Evolutionary conservation across 2,797 vertebrate species (phyloP), one percentile per base, ranked within the genome.

Genomic region (Toxotes lorentzi): DNA sequence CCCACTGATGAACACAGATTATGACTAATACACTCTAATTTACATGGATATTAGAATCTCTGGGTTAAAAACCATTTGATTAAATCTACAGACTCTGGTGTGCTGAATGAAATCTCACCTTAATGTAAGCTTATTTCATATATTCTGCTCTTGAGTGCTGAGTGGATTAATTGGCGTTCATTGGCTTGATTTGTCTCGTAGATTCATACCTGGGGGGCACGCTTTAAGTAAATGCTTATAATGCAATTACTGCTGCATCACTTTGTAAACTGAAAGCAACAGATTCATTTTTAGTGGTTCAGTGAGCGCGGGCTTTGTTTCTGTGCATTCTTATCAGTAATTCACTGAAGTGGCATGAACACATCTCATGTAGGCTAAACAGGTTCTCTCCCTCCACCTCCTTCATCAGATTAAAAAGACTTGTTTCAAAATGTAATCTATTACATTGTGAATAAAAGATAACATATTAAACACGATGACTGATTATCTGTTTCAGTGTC

Each of bases 31-130:
- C 59, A 7, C 23, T 19, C 80, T 85, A 70, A 89, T 88, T 87
- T 85, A 83, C 79, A 89, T 82, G 78, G 62, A 86, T 81, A 89
- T 88, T 83, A 88, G 58, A 79, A 70, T 61, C 66, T 66, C 19
- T 35, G 62, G 23, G 63, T 60, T 58, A 59, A 80, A 82, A 73
- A 54, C 64, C 13, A n/a, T 81, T 72, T 79, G 63, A 86, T 81
- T 88, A 82, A 82, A 85, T 82, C 78, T 41, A 43, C 77, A 76
- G 77, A 69, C 71, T 53, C 56, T 1, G 38, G 9, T 43, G 54
- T 5, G 63, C 76, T 64, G 71, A 79, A 86, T 85, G 73, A 68
- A 73, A 87, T 79, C 70, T 47, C 78, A 86, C 80, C 73, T 77
- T 30, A 40, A 72, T 59, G 51, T 27, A 5, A 78, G 40, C 60